Evolutionary conservation across 2,113 vertebrate species (phyloP), one percentile per base, ranked within the genome.

Genomic region (Zapus hudsonius): DNA sequence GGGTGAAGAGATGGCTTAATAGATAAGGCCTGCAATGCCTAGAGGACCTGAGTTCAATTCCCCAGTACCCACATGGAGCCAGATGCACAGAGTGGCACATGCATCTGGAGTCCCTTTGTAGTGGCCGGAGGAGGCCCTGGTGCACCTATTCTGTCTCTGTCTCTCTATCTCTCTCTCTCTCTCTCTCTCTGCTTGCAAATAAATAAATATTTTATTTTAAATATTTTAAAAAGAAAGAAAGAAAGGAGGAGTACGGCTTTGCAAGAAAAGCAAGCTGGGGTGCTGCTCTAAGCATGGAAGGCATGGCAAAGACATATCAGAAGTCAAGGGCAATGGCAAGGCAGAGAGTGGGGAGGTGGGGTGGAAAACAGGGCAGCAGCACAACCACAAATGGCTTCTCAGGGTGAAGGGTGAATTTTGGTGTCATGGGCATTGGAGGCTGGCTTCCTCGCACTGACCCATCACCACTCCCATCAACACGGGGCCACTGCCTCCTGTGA

Each of bases 401-500:
- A 10, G 42, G 52, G 7, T 11, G 40, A 86, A 44, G n/a, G 40
- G 20, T 16, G 1, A 42, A 9, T 31, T n/a, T 36, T 5, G 31
- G 38, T 63, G 42, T 55, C 42, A 0, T 0, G 29, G 79, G 36
- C 33, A n/a, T 0, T 20, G 55, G 22, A 83, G 67, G 59, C 80
- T 13, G 69, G 38, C 1, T 2, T 2, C 57, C 61, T 61, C 17
- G 7, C 59, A n/a, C 57, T 47, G 78, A 76, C 44, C 70, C 52
- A 9, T 31, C 40, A 16, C 66, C 12, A 3, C 8, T 1, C 22
- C 75, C 22, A 6, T 16, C 79, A 38, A 42, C 0, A 0, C 1
- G 38, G 88, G 36, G 27, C 36, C 75, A 20, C 29, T 4, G 10
- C 42, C 12, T 1, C 66, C 69, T 59, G 3, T 1, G 55, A 91